These are phyloP conservation scores for Poecilia latipinna DNA, from an alignment of 2,113 vertebrate species.

Conservation along the genomic window DNA sequence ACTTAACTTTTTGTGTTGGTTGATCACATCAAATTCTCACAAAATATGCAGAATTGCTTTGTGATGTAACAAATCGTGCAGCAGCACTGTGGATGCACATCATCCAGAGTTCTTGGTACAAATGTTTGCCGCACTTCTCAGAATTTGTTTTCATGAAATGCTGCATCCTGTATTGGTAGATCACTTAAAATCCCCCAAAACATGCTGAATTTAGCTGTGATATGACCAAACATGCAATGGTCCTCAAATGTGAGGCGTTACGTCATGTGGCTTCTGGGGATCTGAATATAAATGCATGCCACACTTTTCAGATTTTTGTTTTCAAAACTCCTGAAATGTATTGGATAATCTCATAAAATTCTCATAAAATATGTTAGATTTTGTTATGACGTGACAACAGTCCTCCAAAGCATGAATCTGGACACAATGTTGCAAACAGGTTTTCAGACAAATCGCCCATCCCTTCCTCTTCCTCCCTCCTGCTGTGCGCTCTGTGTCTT, in stretches of 20 bases:
- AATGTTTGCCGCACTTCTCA: no score
- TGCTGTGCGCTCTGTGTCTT: conserved; percentile 46
- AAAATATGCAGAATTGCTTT: no score
- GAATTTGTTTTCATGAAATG: background rate
- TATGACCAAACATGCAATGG: no score
- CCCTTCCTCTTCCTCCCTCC: conserved; percentile 19
- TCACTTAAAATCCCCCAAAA: background rate
- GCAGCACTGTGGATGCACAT: no score
- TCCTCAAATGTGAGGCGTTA: conserved; percentile 4
- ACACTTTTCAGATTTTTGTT: no score
- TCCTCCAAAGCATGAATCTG: conserved; percentile 45
- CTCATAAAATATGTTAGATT: background rate
- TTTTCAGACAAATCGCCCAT: conserved; percentile 24
- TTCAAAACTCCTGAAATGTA: background rate
- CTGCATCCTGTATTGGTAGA: background rate
- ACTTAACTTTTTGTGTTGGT: no score
- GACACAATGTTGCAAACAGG: conserved; percentile 1
- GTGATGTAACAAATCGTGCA: no score
- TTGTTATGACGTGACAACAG: background rate
- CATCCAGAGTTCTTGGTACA: no score
- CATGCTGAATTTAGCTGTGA: no score
- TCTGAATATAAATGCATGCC: no score
- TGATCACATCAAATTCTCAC: no score
- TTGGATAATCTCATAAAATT: no score
- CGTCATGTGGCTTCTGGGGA: background rate